phyloP scores from a whole-genome alignment of 2,797 vertebrate species.

The Pelobates cultripes region DNA sequence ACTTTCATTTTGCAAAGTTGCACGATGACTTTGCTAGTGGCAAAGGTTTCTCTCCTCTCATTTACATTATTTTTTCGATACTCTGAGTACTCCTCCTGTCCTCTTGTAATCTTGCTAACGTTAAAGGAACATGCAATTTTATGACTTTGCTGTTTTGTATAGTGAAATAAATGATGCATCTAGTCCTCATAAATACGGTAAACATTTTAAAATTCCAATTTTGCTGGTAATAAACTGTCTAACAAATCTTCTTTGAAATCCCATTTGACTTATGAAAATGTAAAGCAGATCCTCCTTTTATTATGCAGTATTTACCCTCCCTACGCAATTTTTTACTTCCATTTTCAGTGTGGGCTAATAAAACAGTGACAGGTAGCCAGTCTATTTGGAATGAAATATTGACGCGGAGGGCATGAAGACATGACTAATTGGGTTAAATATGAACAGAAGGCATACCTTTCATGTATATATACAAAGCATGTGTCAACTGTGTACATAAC shows the following conservation, averaged over 20 bases:
- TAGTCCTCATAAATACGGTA: conserved; percentile 43
- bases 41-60: neutral
- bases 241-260: conserved; percentile 43
- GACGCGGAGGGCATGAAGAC: neutral
- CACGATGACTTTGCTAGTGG: too few species aligned
- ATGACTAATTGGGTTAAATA: neutral
- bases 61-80: neutral
- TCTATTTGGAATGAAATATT: conserved; percentile 20
- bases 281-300: conserved; percentile 43
- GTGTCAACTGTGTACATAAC: neutral
- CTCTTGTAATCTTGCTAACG: conserved; percentile 32
- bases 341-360: conserved; percentile 36
- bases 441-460: neutral
- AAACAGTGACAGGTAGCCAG: conserved; percentile 39
- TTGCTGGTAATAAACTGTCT: conserved; percentile 44
- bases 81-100: conserved; percentile 7
- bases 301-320: conserved; percentile 31
- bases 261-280: conserved; percentile 54
- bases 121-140: conserved; percentile 47
- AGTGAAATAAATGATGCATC: conserved; percentile 37
- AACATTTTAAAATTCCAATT: conserved; percentile 54
- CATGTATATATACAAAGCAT: conserved; percentile 9
- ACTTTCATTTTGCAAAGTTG: too few species aligned
- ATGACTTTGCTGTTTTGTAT: conserved; percentile 20
- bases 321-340: conserved; percentile 28